Percentiles rank a stretch among this genome's conserved stretches.
Evolutionary conservation across 2,888 invertebrate species (phyloP).

Genomic region (Lochmaea crataegi): DNA sequence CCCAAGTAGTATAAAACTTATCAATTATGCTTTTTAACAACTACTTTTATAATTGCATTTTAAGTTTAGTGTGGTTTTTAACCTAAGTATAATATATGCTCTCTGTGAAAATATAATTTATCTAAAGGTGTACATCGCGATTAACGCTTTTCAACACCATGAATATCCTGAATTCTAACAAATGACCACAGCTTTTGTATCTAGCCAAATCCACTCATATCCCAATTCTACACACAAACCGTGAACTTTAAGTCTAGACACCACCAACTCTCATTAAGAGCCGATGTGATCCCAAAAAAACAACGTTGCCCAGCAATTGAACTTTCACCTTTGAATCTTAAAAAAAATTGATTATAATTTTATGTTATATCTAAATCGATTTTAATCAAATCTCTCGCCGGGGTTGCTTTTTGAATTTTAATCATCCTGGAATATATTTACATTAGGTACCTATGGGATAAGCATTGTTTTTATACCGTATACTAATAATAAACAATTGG

Average conservation of each 20-base stretch:
- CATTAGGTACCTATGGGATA: no score
- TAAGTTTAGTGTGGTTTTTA: no score
- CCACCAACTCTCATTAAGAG: background rate
- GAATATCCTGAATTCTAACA: background rate
- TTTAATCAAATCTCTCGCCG: no score
- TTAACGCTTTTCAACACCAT: background rate
- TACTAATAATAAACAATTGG: no score
- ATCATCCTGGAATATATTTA: no score
- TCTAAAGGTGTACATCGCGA: background rate
- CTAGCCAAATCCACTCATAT: background rate
- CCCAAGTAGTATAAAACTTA: no score
- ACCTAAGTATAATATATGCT: no score
- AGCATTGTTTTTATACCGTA: no score
- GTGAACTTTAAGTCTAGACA: conserved; percentile 6
- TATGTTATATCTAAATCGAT: no score
- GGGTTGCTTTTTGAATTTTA: no score
- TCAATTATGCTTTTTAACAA: no score
- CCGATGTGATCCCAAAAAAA: background rate
- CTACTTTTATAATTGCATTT: no score
- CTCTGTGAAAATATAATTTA: background rate
- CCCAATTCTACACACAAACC: background rate
- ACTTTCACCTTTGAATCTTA: background rate
- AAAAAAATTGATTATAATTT: background rate
- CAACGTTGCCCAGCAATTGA: conserved; percentile 1
- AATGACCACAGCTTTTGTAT: conserved; percentile 11